phyloP scores from a whole-genome alignment of 53 echinoderm and acorn worm genomes.

The Arbacia lixula region DNA sequence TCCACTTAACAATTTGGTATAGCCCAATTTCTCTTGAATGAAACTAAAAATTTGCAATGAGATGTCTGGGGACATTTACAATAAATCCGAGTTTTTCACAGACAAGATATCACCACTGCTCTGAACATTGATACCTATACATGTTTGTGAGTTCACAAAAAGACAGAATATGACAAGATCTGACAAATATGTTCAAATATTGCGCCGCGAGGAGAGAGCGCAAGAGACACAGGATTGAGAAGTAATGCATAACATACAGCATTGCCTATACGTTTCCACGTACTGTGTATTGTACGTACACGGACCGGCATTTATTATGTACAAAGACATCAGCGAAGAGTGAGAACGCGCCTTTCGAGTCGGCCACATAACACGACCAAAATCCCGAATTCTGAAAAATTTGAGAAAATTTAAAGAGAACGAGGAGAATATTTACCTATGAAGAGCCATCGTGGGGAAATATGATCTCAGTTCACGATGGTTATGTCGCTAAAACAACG shows the following conservation, averaged over 20 bases:
- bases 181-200: conserved; percentile 31
- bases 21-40: conserved; percentile 22
- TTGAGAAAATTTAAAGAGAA: no score
- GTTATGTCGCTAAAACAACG: background rate
- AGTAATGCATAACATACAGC: conserved; percentile 33
- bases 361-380: no score
- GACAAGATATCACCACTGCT: no score
- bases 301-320: no score
- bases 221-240: no score
- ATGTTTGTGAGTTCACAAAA: no score
- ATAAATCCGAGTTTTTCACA: no score
- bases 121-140: no score
- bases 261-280: conserved; percentile 28
- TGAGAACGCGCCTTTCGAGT: conserved; percentile 33
- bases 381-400: no score
- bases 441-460: background rate
- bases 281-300: conserved; percentile 11
- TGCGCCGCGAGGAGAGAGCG: conserved; percentile 14
- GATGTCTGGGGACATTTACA: no score
- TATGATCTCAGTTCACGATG: background rate
- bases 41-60: no score
- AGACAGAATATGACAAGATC: no score
- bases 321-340: conserved; percentile 14
- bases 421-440: conserved; percentile 12
- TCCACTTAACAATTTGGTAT: background rate